Conservation (phyloP, 2,888 invertebrate genomes). For the Pseudanteris insignis region DNA sequence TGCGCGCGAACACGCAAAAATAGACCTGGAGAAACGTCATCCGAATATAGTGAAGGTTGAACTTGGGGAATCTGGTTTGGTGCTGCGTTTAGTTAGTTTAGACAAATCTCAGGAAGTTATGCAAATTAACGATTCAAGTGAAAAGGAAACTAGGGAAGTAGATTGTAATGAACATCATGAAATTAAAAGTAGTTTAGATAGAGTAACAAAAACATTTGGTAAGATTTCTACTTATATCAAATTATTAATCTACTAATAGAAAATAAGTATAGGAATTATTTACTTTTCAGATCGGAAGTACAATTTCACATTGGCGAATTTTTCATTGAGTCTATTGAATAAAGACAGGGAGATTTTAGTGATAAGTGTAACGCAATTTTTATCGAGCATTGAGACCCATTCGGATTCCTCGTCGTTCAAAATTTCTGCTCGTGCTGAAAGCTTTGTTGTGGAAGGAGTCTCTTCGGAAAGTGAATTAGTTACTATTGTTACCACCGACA, state of each 20-base stretch:
- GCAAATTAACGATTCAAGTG: too few species aligned
- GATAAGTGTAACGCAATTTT: conserved; percentile 77
- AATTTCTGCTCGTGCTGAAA: conserved; percentile 77
- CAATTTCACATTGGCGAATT: conserved; percentile 79
- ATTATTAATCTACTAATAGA: too few species aligned
- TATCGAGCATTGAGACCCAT: conserved; percentile 75
- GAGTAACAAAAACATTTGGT: conserved; percentile 72
- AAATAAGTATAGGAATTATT: not conserved
- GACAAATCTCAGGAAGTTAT: too few species aligned
- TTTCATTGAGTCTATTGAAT: conserved; percentile 75
- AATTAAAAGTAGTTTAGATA: conserved; percentile 60
- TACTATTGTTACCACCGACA: conserved; percentile 75
- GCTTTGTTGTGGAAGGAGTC: conserved; percentile 79
- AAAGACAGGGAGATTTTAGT: conserved; percentile 77
- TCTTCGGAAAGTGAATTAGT: conserved; percentile 78
- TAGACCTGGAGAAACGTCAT: conserved; percentile 68
- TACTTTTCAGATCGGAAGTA: conserved; percentile 83
- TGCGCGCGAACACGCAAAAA: conserved; percentile 82
- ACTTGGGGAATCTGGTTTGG: conserved; percentile 55
- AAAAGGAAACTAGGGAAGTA: too few species aligned
- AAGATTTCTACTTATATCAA: conserved; percentile 16
- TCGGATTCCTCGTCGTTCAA: conserved; percentile 76
- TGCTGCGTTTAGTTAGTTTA: conserved; percentile 68
- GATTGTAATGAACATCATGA: conserved; percentile 15
- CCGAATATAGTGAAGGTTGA: conserved; percentile 61